Evolutionary conservation across 2,113 vertebrate genomes (phyloP), one percentile per base, ranked within the genome.

Genomic region (Seriola dumerili): DNA sequence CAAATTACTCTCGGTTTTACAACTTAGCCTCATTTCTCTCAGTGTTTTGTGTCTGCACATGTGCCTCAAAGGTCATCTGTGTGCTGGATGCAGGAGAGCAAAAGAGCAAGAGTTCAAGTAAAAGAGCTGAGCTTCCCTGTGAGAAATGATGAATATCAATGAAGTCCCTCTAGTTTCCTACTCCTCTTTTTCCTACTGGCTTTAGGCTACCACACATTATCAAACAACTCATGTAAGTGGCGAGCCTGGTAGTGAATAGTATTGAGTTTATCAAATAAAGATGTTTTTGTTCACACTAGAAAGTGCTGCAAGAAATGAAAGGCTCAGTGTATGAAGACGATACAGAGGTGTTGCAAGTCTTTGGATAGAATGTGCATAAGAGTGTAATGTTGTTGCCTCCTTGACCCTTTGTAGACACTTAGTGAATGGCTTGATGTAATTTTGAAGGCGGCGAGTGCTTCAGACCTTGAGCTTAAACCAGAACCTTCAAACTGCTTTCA

Each of bases 101-200:
- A 67, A 38, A 52, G 64, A 62, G 58, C 52, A 71, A 59, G 19
- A 74, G 38, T 74, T 83, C 21, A 70, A 65, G 58, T 48, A 16
- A 34, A 66, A 62, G 46, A 36, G 67, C n/a, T 44, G 55, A 62
- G 29, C 23, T 34, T 74, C 12, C n/a, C 19, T 1, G 7, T 68
- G 19, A 76, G 55, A 77, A 79, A 62, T 17, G 23, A 38, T 78
- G 29, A 80, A 80, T 73, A 73, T 8, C 19, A 78, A 76, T 64
- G 6, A 72, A 40, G 16, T 59, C 11, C 55, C 34, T 29, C 4
- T 16, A 21, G 23, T 36, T 23, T 42, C 6, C 6, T 1, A 16
- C 21, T 32, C n/a, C 0, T 71, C 5, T 11, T 23, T 42, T 50
- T 13, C 38, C 5, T 21, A 1, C 10, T 23, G 21, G 46, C 48